These are phyloP conservation scores for Cariama cristata DNA, from an alignment of 2,113 vertebrate species.

Conservation along the genomic window DNA sequence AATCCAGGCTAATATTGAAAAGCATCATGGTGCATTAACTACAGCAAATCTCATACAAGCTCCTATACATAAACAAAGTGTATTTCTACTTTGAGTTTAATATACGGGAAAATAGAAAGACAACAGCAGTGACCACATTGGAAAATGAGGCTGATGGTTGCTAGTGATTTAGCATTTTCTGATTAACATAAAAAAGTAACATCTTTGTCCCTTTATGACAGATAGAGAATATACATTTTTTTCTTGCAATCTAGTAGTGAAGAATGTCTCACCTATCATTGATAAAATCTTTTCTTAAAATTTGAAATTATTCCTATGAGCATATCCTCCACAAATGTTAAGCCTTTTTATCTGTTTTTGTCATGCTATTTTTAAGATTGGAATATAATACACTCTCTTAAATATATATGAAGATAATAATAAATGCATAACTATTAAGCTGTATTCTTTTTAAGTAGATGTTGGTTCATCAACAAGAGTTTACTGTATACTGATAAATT, in stretches of 20 bases:
- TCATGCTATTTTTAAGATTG: not conserved
- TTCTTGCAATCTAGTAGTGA: not conserved
- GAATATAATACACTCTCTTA: not conserved
- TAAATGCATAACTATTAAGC: not conserved
- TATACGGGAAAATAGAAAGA: not conserved
- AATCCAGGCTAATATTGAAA: not conserved
- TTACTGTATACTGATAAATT: not conserved
- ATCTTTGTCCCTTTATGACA: not conserved
- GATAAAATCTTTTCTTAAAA: not conserved
- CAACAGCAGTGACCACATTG: not conserved
- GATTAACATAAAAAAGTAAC: not conserved
- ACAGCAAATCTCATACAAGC: not conserved
- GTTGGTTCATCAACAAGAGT: not conserved
- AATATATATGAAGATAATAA: not conserved
- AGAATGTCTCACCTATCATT: not conserved
- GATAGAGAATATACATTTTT: not conserved
- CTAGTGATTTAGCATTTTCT: not conserved
- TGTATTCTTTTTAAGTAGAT: not conserved
- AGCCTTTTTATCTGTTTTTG: not conserved
- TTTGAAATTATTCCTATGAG: not conserved
- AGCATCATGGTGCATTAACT: fast-evolving
- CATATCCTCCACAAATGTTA: not conserved
- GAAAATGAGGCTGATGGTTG: not conserved
- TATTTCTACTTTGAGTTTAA: not conserved
- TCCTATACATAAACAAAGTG: not conserved